Evolutionary conservation across 2,888 invertebrate species (phyloP), one percentile per base, ranked within the genome.

Genomic region (Furcula furcula): DNA sequence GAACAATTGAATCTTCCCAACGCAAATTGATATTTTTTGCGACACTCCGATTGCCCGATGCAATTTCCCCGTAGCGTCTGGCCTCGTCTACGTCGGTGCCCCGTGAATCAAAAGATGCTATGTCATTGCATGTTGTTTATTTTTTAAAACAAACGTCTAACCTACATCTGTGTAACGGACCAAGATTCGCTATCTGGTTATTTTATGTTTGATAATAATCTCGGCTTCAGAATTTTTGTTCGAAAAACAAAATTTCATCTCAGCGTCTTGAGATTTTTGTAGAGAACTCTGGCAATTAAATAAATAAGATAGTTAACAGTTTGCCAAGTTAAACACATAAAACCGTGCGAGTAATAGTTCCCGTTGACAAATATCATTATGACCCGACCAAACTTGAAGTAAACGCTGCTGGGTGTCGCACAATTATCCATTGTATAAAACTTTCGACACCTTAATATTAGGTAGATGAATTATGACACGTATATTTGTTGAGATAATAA

Each of bases 1-100:
- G 66, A 70, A 78, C 77, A 74, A 77, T 78, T 75, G 72, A 74
- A 75, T 78, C 69, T 70, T 64, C 49, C 52, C 56, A 56, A 67
- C 55, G 71, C 64, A 71, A 79, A 79, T 75, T 77, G 68, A 66
- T 75, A 73, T 78, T 77, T 80, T 79, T 78, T 76, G 67, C 64
- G 55, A 55, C 63, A 62, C 59, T 56, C 47, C 53, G 65, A 70
- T 78, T 72, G 66, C 47, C 45, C 58, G 53, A 62, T 75, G 69
- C 70, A 69, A 75, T 76, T 70, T 76, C 56, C 62, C 49, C 57
- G 16, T 16, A 22, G 44, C 50, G 54, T 65, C 59, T 57, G 46
- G 46, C 33, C 39, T 49, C 48, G 41, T 55, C 43, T 47, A 34
- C 36, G 44, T 44, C 25, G 10, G 41, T 42, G 41, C 45, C 36